Conservation (phyloP, 2,113 vertebrate species). For the Grantiella picta region DNA sequence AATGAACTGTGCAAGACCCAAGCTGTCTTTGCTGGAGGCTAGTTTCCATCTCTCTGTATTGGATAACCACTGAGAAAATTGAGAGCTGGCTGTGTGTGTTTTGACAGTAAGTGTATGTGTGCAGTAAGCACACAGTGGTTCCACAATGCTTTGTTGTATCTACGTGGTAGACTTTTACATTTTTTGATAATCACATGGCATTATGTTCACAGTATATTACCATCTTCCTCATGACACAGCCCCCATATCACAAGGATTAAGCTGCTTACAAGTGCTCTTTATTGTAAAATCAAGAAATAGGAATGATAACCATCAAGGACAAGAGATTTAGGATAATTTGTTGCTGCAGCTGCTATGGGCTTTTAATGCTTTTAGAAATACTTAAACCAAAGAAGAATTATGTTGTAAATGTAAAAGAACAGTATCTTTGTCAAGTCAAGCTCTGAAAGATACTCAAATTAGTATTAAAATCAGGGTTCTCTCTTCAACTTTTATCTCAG, state of each 20-base stretch:
- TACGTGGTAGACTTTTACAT: neutral
- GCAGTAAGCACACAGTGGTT: neutral
- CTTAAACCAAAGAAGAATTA: neutral
- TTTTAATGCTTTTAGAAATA: neutral
- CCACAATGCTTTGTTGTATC: neutral
- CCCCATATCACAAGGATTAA: neutral
- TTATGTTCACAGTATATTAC: neutral
- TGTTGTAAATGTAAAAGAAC: neutral
- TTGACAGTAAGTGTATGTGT: neutral
- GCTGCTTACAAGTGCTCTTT: neutral
- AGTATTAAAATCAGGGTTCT: neutral
- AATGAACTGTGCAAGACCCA: neutral
- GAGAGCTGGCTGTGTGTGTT: neutral
- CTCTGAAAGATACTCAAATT: neutral
- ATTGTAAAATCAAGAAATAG: neutral
- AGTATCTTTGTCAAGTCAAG: neutral
- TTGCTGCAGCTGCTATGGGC: neutral
- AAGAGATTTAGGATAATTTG: neutral
- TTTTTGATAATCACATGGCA: neutral
- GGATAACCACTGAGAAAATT: neutral
- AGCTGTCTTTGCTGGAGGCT: neutral
- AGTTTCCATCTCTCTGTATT: neutral
- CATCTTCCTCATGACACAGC: neutral
- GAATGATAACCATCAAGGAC: neutral
- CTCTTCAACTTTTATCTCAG: neutral